Base-by-base conservation (phyloP, 2,797 vertebrate genomes). In the Pelobates cultripes region DNA sequence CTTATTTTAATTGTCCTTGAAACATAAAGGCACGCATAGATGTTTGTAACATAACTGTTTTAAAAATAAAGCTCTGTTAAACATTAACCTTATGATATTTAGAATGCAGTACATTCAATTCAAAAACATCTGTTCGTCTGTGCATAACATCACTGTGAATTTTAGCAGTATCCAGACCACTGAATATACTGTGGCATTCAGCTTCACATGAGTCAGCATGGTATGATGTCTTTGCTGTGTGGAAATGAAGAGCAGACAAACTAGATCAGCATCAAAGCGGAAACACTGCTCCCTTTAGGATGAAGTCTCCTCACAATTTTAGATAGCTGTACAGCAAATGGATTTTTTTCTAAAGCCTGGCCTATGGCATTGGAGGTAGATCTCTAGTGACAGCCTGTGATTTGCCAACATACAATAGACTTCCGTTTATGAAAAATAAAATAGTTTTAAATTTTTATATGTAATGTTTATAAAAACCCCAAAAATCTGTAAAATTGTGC, bases 251-350 rank as follows among this genome's bases (percentile, higher is more conserved):
- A 78, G 28, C 12, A 61, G 74, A n/a, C 42, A 57, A 28, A 63
- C n/a, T 73, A 61, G 70, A 55, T 13, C 42, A 44, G 15, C 51
- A 70, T 55, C 67, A 81, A 81, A 44, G 78, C 3, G 51, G 73
- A 85, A 61, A 78, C 44, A 78, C 4, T 68, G 15, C 51, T 78
- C 70, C 70, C 15, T 41, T n/a, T 3, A 53, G 40, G 43, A 84
- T 80, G 15, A 69, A 28, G 1, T 40, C 3, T 63, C 17, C 55
- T 83, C 41, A 43, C 14, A 70, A 4, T 51, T 64, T 67, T 77
- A 12, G 76, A 6, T 51, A 51, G 10, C 57, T 13, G 43, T 13
- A 72, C 70, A 57, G 55, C 14, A 57, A 84, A 66, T 44, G 40
- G 57, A 82, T 67, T 67, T 12, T 70, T 67, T 13, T 3, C 61